Evolutionary conservation across 1,140 invertebrate genomes (phyloP).

Genomic region (Drosophila pruinosa): DNA sequence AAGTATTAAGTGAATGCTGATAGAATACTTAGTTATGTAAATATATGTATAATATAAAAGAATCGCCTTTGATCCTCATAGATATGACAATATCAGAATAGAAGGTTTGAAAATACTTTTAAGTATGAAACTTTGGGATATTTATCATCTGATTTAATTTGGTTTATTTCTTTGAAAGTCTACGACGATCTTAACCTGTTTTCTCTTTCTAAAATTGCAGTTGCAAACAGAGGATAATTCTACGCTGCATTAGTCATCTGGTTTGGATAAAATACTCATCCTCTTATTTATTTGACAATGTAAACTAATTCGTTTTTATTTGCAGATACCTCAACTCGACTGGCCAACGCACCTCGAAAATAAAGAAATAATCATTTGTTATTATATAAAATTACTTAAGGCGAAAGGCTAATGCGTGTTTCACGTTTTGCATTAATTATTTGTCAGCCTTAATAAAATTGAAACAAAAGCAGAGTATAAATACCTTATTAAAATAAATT

Average conservation of each 20-base stretch:
- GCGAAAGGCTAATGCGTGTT: background rate
- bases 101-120: too few species aligned
- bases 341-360: background rate
- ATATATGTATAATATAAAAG: background rate
- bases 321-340: background rate
- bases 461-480: background rate
- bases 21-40: too few species aligned
- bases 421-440: background rate
- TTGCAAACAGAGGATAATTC: background rate
- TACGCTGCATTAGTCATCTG: background rate
- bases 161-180: too few species aligned
- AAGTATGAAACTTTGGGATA: too few species aligned
- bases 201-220: background rate
- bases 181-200: background rate
- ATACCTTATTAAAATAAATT: background rate
- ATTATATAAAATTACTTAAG: background rate
- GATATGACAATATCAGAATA: too few species aligned
- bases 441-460: background rate
- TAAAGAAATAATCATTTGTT: background rate
- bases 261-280: conserved; percentile 14
- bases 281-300: background rate
- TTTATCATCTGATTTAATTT: too few species aligned
- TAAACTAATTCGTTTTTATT: conserved; percentile 4
- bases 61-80: too few species aligned
- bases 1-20: background rate